A percentile compares a stretch with the other conserved stretches of the same genome.
These are phyloP conservation scores for Pagrus major DNA, from an alignment of 2,113 vertebrate species.

Conservation along the genomic window DNA sequence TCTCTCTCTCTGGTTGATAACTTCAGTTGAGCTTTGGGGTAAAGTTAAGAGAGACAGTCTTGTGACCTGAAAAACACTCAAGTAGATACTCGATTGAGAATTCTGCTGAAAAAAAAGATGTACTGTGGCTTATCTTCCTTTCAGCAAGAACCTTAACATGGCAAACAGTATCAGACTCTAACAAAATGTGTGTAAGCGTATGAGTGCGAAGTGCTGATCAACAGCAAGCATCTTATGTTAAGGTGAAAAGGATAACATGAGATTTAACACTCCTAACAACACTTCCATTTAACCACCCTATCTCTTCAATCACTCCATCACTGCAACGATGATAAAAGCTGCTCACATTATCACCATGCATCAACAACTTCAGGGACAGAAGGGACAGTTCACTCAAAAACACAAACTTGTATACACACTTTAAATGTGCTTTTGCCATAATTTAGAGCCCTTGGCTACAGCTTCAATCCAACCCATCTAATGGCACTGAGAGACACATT, in stretches of 20 bases:
- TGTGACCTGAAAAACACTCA: slow-evolving; percentile 31
- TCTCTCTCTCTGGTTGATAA: slow-evolving; percentile 15
- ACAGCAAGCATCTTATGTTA: not conserved
- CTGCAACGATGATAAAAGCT: not conserved
- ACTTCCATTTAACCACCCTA: not conserved
- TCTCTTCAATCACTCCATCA: not conserved
- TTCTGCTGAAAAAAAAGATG: slow-evolving; percentile 10
- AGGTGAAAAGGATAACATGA: not conserved
- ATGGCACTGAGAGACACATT: not conserved
- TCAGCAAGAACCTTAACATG: slow-evolving; percentile 1
- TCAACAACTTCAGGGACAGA: not conserved
- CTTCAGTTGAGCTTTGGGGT: slow-evolving; percentile 22
- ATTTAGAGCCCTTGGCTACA: not conserved
- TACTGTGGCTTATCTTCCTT: not conserved
- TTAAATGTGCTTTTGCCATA: not conserved
- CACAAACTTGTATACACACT: not conserved
- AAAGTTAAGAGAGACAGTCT: slow-evolving; percentile 21
- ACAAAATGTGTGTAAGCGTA: not conserved
- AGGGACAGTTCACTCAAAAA: not conserved
- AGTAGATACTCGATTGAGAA: not conserved
- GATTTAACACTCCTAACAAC: not conserved
- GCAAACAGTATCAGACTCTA: not conserved
- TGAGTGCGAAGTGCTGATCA: not conserved
- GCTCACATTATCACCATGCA: not conserved
- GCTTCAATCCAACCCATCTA: not conserved